These are phyloP conservation scores for Tenualosa thibaudeaui DNA, from an alignment of 2,797 vertebrate genomes.

Conservation along the genomic window DNA sequence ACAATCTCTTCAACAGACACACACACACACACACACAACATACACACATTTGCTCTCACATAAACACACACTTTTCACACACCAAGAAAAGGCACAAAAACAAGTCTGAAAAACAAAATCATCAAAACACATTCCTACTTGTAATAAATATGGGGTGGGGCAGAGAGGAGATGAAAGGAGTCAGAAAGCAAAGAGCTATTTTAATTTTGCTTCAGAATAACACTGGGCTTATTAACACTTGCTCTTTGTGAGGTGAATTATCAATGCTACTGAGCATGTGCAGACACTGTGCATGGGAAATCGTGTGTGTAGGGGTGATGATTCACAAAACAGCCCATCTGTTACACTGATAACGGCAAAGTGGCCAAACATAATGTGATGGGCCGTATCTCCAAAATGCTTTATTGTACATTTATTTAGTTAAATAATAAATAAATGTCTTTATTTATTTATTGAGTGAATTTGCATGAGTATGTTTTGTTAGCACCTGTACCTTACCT, in stretches of 20 bases:
- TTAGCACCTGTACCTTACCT: neutral
- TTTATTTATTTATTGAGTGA: no score
- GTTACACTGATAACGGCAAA: neutral
- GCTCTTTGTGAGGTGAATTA: neutral
- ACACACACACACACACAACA: neutral
- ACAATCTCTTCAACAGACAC: neutral
- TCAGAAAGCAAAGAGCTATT: neutral
- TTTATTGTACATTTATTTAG: neutral
- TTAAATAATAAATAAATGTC: no score
- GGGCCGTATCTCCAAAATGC: neutral
- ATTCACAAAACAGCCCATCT: neutral
- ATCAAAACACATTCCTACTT: slow-evolving; percentile 9
- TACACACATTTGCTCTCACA: neutral
- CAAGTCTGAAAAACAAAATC: neutral
- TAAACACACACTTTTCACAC: neutral
- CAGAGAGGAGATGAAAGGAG: neutral
- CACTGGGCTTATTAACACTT: neutral
- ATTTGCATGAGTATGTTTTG: neutral
- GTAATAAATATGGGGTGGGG: neutral
- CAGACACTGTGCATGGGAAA: neutral
- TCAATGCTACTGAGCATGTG: neutral
- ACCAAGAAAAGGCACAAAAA: neutral
- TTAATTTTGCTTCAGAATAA: neutral
- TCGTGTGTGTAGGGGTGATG: neutral
- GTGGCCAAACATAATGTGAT: neutral